Evolutionary conservation across 1,140 invertebrate genomes (phyloP).

Genomic region (Pseudomyrmex sp.): DNA sequence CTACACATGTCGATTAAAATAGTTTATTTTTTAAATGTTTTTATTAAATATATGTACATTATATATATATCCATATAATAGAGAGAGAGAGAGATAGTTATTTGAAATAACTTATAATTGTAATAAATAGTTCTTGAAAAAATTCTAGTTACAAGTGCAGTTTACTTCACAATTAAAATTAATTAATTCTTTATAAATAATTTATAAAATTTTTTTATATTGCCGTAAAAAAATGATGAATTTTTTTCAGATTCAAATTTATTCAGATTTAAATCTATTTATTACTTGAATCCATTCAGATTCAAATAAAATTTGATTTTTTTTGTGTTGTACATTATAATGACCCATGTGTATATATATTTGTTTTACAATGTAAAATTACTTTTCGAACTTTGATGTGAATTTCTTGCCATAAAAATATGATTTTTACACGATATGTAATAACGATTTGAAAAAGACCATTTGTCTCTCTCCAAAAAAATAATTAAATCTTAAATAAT

Average conservation of each 20-base stretch:
- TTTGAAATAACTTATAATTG: constrained; percentile 24
- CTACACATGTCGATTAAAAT: background rate
- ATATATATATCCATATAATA: background rate
- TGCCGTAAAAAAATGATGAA: background rate
- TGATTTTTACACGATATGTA: background rate
- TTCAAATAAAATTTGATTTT: constrained; percentile 24
- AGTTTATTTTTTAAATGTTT: constrained; percentile 1
- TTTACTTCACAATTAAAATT: constrained; percentile 29
- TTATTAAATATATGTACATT: background rate
- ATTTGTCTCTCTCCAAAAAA: constrained; percentile 4
- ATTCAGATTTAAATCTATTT: no score
- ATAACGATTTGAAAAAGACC: background rate
- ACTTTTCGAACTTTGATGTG: constrained; percentile 2
- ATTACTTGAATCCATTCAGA: no score
- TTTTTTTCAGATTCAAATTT: background rate
- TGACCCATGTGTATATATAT: background rate
- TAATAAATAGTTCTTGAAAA: background rate
- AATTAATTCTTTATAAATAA: no score
- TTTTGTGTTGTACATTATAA: background rate
- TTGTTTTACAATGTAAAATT: background rate
- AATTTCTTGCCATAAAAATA: constrained; percentile 22
- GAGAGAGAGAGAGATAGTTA: background rate
- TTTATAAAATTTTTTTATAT: background rate
- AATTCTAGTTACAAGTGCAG: background rate
- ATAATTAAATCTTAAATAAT: constrained; percentile 4